Conservation (phyloP, 2,797 vertebrate genomes). For the Eidolon dupreanum region DNA sequence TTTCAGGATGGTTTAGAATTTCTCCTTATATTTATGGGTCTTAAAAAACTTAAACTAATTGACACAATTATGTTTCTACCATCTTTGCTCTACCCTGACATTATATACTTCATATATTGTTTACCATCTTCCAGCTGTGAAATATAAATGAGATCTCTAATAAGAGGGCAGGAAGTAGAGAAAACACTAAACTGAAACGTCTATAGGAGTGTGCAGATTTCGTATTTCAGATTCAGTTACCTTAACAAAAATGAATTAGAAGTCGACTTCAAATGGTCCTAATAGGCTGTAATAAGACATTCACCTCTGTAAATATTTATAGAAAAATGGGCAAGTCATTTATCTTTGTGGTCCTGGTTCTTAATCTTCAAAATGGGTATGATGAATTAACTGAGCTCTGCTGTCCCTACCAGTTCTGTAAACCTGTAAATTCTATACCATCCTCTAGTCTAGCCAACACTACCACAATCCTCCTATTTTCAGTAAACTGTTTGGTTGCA, state of each 20-base stretch:
- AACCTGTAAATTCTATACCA: neutral
- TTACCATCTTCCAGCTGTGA: neutral
- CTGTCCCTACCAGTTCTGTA: neutral
- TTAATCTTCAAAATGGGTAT: conserved; percentile 1
- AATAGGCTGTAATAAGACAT: neutral
- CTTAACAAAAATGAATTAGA: conserved; percentile 31
- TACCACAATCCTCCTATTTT: neutral
- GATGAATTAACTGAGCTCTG: neutral
- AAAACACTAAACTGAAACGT: neutral
- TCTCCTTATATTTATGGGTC: neutral
- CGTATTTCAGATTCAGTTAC: neutral
- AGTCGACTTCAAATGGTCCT: neutral
- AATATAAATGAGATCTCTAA: neutral
- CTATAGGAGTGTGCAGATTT: neutral
- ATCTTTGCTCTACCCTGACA: neutral
- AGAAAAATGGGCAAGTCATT: neutral
- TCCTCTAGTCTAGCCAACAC: neutral
- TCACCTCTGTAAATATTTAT: neutral
- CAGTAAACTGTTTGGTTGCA: neutral
- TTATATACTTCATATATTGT: neutral
- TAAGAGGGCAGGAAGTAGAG: neutral
- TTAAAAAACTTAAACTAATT: neutral
- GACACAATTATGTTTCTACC: neutral
- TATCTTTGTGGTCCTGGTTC: neutral
- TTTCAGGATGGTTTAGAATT: neutral